Base-by-base conservation (phyloP, 2,797 vertebrate genomes). In the Tachyglossus aculeatus region DNA sequence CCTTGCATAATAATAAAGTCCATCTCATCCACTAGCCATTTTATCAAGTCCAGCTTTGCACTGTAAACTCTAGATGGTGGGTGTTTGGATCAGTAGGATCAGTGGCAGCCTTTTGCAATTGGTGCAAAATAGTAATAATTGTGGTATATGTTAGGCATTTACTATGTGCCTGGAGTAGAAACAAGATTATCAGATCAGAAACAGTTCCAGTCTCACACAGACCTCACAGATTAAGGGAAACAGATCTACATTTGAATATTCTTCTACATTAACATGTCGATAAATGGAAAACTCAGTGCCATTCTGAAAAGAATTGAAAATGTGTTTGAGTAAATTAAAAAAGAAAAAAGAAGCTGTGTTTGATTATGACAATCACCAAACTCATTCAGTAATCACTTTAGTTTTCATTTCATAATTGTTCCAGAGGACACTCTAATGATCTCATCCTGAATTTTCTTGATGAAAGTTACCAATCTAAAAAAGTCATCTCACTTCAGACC, bases 391-490 rank as follows among this genome's bases (percentile, higher is more conserved):
- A 78, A 85, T 75, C 74, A 84, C 32, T 71, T 70, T 34, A 51
- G 18, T 83, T 81, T 67, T 74, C 54, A 66, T 38, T 32, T 58
- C 29, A 37, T 80, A 83, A 81, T 68, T 85, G 44, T 80, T 56
- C 48, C 33, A 56, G 25, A 56, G 53, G 60, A 34, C 53, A 71
- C 15, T 80, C 31, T 61, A 63, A 67, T 56, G 67, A 83, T 59
- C 78, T 84, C 81, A 80, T 15, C 52, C 69, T 53, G 48, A 61
- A 36, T 76, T 84, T 80, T 48, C 70, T 9, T 74, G 78, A 74
- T 79, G 86, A 85, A 86, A 81, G 84, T 77, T 80, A 78, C 45
- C 54, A 38, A 40, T 40, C 55, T 63, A 54, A 73, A 77, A 72
- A 82, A 76, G 70, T 38, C 15, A 67, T 58, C 41, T 78, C 9